Evolutionary conservation across 2,888 invertebrate species (phyloP).

Genomic region (Fragum fragum): DNA sequence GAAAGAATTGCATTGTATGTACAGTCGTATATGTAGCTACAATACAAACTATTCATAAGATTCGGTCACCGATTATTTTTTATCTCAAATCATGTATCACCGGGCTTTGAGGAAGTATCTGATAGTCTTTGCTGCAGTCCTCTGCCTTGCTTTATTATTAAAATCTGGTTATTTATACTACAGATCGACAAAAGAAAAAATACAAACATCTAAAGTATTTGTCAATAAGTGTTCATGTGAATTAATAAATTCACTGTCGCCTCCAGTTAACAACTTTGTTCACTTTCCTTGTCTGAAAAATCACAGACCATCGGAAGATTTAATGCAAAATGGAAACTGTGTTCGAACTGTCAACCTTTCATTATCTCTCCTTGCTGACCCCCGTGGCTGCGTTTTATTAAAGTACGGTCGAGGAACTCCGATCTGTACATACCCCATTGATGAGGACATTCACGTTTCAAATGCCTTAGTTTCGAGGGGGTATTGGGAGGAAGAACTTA

Average conservation of each 20-base stretch:
- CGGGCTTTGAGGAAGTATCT: too few species aligned
- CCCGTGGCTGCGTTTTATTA: not conserved
- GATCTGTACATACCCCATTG: not conserved
- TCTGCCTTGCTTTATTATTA: too few species aligned
- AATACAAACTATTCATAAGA: too few species aligned
- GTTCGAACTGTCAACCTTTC: conserved; percentile 8
- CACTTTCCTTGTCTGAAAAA: not conserved
- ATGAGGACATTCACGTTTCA: not conserved
- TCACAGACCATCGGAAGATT: not conserved
- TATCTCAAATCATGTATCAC: too few species aligned
- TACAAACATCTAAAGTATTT: not conserved
- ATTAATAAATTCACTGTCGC: not conserved
- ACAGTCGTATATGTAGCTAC: too few species aligned
- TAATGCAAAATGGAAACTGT: not conserved
- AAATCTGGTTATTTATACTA: too few species aligned
- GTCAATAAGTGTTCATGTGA: conserved; percentile 4
- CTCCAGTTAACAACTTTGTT: not conserved
- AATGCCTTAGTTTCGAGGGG: not conserved
- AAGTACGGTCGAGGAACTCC: conserved; percentile 8
- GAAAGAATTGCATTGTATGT: too few species aligned
- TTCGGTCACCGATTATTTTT: too few species aligned
- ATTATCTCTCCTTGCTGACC: not conserved
- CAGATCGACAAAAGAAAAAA: too few species aligned
- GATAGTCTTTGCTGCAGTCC: too few species aligned
- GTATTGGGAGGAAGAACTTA: conserved; percentile 3